Evolutionary conservation across 35 echinoderm and acorn worm genomes (phyloP), one percentile per base, ranked within the genome.

Genomic region (Acanthaster planci): DNA sequence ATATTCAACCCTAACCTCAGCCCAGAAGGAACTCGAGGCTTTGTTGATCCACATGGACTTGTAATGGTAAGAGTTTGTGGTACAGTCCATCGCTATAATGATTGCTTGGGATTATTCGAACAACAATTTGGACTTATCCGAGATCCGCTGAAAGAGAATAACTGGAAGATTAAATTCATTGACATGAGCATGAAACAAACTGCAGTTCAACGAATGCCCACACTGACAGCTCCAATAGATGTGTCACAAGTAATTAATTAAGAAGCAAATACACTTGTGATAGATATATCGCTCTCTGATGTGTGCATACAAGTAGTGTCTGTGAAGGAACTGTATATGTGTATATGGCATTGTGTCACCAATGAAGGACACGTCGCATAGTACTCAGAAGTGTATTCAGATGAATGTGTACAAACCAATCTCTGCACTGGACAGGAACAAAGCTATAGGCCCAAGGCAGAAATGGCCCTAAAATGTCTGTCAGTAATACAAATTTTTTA

Each of bases 121-220:
- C 85, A 87, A 76, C 38, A 29, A n/a, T 78, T 87, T 87, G 85
- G 68, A 21, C 31, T 87, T 17, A 55, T 78, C 19, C 21, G 85
- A 57, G 85, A 79, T 36, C 67, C 75, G 7, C 51, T 77, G 15
- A 39, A 77, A 30, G 39, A 78, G 31, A 87, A 87, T 38, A 79
- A 77, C 34, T 87, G 50, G 38, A 87, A 87, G 54, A 37, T 87
- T 32, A 87, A 87, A 55, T 56, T 76, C 36, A 87, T 44, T 19
- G 76, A 86, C 38, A 22, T 87, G 21, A 38, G 31, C 8, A 5
- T 78, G 30, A 85, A 85, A 22, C 38, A 76, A 38, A 26, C 39
- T 12, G 2, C 44, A 3, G 50, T 57, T 5, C 72, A 57, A 4
- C 29, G 51, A 21, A 78, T 83, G 21, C 38, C 81, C 37, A 83